Evolutionary conservation across 2,113 vertebrate genomes (phyloP), one percentile per base, ranked within the genome.

Genomic region (Pygathrix nemaeus): DNA sequence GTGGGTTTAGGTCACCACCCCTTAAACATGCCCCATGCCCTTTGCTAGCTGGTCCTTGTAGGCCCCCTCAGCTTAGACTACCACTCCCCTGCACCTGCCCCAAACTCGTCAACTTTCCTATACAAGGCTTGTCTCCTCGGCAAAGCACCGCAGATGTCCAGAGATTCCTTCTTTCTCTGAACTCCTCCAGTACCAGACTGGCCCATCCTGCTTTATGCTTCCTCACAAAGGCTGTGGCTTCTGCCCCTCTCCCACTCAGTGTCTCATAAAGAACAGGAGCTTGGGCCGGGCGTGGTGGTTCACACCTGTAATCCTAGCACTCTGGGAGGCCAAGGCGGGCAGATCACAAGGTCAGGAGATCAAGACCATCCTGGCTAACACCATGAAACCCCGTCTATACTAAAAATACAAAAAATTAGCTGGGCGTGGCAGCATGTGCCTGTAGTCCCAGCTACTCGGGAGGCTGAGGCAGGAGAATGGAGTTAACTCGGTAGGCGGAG

Each of bases 221-320:
- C 89, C 35, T 97, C 97, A 97, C 40, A 98, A 92, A 97, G 97
- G 55, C 94, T 78, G 64, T 0, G 7, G 64, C 92, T 68, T 83
- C 45, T 83, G 97, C 89, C 97, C 96, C 90, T 88, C 95, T 55
- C 90, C 96, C 45, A 20, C 76, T 95, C 76, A 78, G 64, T 88
- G 95, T 87, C 94, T 97, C 94, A 95, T 43, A 93, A 95, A 90
- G 90, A 96, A 81, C 45, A 82, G 93, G 79, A 76, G 82, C 81
- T 94, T 18, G 6, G 52, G 52, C 52, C 6, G 0, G 18, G 52
- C 18, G 18, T 6, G 0, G 18, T 55, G 52, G 52, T 18, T 55
- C 52, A 55, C 18, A 17, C 52, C 52, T 55, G 52, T 55, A 55
- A 55, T 55, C 52, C 18, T 18, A 55, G 52, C 52, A 20, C 52